Conservation (phyloP, 2,797 vertebrate species). For the Acrossocheilus fasciatus region DNA sequence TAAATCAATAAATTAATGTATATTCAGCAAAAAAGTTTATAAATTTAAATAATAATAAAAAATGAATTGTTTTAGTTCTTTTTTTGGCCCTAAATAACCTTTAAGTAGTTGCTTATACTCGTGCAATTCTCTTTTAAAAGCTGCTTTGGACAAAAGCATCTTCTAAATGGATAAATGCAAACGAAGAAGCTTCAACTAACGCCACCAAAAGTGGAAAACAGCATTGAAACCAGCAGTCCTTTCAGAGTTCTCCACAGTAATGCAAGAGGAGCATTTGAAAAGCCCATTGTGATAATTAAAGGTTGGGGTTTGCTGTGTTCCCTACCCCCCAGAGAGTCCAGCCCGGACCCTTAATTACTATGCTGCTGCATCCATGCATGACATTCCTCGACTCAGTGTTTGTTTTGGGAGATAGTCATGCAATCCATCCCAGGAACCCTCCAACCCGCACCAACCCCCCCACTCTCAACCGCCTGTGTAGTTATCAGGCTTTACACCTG, state of each 20-base stretch:
- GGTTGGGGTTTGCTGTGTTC: conserved; percentile 45
- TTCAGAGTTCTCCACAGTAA: conserved; percentile 14
- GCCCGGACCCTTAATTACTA: conserved; percentile 51
- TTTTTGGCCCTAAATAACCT: background rate
- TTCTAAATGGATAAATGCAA: background rate
- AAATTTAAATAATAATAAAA: background rate
- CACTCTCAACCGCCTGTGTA: background rate
- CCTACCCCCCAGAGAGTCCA: conserved; percentile 50
- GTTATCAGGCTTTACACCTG: conserved; percentile 37
- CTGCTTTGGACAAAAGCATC: background rate
- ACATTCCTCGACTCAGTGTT: conserved; percentile 48
- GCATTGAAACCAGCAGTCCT: background rate
- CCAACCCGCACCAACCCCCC: background rate
- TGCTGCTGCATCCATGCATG: conserved; percentile 53
- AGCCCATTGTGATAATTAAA: conserved; percentile 57
- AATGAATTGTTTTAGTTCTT: too few relatives aligned
- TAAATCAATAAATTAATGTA: background rate
- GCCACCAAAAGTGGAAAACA: conserved; percentile 10
- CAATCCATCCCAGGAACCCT: conserved; percentile 20
- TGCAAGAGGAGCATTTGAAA: conserved; percentile 42
- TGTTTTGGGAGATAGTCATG: conserved; percentile 57
- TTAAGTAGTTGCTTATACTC: background rate
- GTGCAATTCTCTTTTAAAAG: background rate
- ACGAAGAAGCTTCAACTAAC: background rate
- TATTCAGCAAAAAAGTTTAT: background rate